Base-by-base conservation (phyloP, 2,888 invertebrate species). In the Pseudolycoriella hygida region DNA sequence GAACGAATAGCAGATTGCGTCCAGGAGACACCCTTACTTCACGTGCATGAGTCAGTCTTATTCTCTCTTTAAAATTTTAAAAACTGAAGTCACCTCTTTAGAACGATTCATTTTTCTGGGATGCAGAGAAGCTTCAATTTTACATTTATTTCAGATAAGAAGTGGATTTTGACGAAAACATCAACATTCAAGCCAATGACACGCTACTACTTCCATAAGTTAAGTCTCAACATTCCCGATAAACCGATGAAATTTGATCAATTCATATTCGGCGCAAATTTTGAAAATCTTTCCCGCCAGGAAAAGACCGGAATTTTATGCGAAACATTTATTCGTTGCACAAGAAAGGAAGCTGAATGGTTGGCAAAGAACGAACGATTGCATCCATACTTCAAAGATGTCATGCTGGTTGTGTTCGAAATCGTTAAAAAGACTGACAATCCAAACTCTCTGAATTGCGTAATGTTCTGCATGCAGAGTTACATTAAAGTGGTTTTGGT, bases 171-270 rank as follows among this genome's bases (percentile, higher is more conserved):
- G 8, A 50, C 53, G 4, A 57, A 57, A 50, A 53, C 54, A 1
- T 53, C 53, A 19, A 48, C 51, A 1, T 56, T 53, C 42, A 53
- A 54, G 11, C 55, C 55, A 10, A 46, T 56, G 2, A 60, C 59
- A 2, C 56, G 54, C 47, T 60, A 57, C 50, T 60, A 60, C 45
- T 60, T 59, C 39, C 60, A 60, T 53, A 57, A 55, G 46, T 55
- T 55, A 42, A 52, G 55, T 1, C 42, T 56, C 20, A 44, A 47
- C 11, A 49, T 53, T 2, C 52, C 54, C 37, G 54, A 56, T 42
- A 47, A 48, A 41, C 50, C 54, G 1, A 54, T 54, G 17, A 53
- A 51, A 17, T 60, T 60, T 44, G 59, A 59, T 47, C 52, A 54
- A 25, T 60, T 57, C 48, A 48, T 60, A 12, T 55, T 56, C 17